Percentiles rank a stretch among this genome's conserved stretches.
These are phyloP conservation scores for Spisula solida DNA, from an alignment of 2,888 invertebrate species.

Conservation along the genomic window DNA sequence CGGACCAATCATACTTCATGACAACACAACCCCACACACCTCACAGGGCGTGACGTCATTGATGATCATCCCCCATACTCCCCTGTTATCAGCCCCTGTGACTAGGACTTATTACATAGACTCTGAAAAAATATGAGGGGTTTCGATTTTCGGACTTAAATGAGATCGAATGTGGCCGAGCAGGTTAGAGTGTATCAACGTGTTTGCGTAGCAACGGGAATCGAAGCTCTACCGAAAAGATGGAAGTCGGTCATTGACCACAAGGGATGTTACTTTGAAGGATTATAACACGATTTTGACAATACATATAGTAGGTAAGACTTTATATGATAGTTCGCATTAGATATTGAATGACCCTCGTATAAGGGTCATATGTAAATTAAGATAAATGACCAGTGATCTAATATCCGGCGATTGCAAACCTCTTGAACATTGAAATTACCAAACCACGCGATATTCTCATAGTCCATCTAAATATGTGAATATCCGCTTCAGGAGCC, in stretches of 20 bases:
- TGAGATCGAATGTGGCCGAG: neutral
- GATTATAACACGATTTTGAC: too few relatives aligned
- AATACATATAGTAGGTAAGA: too few relatives aligned
- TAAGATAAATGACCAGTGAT: constrained; percentile 4
- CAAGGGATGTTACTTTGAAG: too few relatives aligned
- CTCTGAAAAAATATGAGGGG: neutral
- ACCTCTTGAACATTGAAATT: neutral
- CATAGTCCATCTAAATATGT: neutral
- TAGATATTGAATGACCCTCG: too few relatives aligned
- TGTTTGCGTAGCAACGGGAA: constrained; percentile 23
- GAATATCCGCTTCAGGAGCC: neutral
- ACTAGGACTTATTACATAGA: constrained; percentile 33
- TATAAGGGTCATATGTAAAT: neutral
- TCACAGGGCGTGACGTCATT: neutral
- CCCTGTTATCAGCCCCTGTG: neutral
- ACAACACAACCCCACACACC: constrained; percentile 37
- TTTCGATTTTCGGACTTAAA: too few relatives aligned
- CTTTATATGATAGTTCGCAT: too few relatives aligned
- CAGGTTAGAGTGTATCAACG: constrained; percentile 22
- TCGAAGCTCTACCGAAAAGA: constrained; percentile 2
- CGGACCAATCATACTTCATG: neutral
- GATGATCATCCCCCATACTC: constrained; percentile 20
- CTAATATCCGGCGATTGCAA: constrained; percentile 4
- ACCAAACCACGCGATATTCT: neutral
- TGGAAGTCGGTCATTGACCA: neutral